Conservation (phyloP, 1,140 invertebrate species). For the Whitmania pigra region DNA sequence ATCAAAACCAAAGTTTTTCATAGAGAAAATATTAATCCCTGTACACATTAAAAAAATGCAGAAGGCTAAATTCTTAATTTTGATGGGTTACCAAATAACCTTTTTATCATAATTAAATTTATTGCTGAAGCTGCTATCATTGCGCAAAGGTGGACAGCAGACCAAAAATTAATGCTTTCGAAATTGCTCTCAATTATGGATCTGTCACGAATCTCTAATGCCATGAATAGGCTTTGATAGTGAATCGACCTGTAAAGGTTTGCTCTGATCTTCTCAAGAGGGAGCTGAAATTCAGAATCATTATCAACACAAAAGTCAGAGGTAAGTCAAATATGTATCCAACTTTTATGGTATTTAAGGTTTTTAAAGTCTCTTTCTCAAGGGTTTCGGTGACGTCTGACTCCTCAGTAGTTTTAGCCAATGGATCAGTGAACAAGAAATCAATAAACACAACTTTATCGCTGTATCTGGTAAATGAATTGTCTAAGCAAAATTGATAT, state of each 20-base stretch:
- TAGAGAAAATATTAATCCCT: no score
- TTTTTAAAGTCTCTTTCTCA: slow-evolving; percentile 47
- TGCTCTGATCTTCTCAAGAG: slow-evolving; percentile 49
- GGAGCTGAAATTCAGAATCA: slow-evolving; percentile 37
- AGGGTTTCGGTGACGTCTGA: slow-evolving; percentile 29
- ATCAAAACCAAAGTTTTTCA: no score
- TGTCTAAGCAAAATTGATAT: slow-evolving; percentile 70
- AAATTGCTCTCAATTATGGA: slow-evolving; percentile 65
- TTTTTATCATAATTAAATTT: slow-evolving; percentile 50
- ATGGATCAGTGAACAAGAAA: slow-evolving; percentile 52
- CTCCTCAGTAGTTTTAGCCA: slow-evolving; percentile 46
- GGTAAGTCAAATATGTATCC: not conserved
- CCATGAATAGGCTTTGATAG: slow-evolving; percentile 58
- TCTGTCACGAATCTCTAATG: slow-evolving; percentile 61
- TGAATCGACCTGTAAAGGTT: slow-evolving; percentile 53
- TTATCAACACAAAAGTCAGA: slow-evolving; percentile 11
- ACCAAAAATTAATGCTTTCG: slow-evolving; percentile 59
- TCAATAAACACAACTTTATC: slow-evolving; percentile 70
- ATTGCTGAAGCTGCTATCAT: slow-evolving; percentile 58
- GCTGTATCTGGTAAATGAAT: slow-evolving; percentile 63
- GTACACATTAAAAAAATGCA: no score
- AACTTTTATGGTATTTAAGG: slow-evolving; percentile 46
- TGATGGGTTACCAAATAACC: no score
- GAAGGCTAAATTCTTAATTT: no score
- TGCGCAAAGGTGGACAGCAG: slow-evolving; percentile 54